These are phyloP conservation scores for Pachyrhynchus sulphureomaculatus DNA, from an alignment of 1,140 invertebrate genomes.

Conservation along the genomic window DNA sequence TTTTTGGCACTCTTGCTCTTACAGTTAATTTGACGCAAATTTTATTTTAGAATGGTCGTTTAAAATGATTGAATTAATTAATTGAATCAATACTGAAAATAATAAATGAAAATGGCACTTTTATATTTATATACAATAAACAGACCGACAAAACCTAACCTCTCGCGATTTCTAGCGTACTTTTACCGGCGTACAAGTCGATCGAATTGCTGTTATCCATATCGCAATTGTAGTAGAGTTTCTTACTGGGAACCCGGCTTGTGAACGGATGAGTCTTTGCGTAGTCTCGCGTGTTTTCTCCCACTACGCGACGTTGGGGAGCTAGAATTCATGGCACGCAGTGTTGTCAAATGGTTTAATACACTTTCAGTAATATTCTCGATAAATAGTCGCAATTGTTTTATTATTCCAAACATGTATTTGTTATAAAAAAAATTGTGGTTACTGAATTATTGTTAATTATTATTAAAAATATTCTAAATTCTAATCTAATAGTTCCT, in stretches of 20 bases:
- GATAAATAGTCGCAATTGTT: neutral
- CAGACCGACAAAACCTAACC: no score
- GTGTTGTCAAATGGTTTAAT: conserved; percentile 4
- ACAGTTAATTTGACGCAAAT: no score
- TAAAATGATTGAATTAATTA: no score
- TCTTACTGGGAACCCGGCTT: conserved; percentile 24
- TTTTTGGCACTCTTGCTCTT: conserved; percentile 15
- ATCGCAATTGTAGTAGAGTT: conserved; percentile 14
- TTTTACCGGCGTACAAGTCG: conserved; percentile 3
- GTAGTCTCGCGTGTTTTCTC: conserved; percentile 32
- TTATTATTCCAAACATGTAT: neutral
- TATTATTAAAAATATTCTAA: no score
- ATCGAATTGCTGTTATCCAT: neutral
- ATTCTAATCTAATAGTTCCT: no score
- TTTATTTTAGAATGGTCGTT: no score
- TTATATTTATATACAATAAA: neutral
- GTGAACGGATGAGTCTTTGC: conserved; percentile 26
- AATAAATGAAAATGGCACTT: conserved; percentile 9
- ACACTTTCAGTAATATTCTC: neutral
- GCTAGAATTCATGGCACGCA: neutral
- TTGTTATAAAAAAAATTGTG: neutral
- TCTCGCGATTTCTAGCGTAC: neutral
- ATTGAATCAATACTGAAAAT: neutral
- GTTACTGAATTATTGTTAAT: no score
- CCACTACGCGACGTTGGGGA: conserved; percentile 11